Conservation (phyloP, 2,113 vertebrate species). For the Macaca nemestrina region DNA sequence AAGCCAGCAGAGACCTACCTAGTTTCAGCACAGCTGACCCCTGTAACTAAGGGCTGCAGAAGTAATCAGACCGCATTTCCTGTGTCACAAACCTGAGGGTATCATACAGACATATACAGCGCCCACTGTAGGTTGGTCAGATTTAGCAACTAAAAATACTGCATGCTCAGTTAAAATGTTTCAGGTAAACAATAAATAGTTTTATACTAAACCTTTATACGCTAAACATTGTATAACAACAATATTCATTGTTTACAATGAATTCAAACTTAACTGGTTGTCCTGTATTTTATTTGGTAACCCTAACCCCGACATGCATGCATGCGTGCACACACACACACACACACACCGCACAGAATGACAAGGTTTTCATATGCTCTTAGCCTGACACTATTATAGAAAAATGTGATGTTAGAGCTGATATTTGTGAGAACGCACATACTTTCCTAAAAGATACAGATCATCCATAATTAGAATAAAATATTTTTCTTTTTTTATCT, state of each 20-base stretch:
- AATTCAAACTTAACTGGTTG: not conserved
- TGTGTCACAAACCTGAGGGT: not conserved
- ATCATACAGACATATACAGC: not conserved
- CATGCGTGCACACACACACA: not conserved
- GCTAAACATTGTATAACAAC: not conserved
- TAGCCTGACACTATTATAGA: not conserved
- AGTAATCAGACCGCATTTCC: not conserved
- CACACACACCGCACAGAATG: not conserved
- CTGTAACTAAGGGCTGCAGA: not conserved
- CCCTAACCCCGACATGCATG: not conserved
- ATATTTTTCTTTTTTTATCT: not conserved
- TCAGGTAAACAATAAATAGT: not conserved
- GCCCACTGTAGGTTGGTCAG: not conserved
- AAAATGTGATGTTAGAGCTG: not conserved
- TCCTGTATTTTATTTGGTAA: not conserved
- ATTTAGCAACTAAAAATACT: not conserved
- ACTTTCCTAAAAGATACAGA: not conserved
- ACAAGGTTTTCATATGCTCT: not conserved
- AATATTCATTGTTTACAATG: not conserved
- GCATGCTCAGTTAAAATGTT: not conserved
- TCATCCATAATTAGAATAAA: not conserved
- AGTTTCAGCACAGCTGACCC: not conserved
- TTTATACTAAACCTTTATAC: not conserved
- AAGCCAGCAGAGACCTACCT: not conserved
- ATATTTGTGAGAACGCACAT: not conserved